A percentile compares a stretch with the other conserved stretches of the same genome.
phyloP scores from a whole-genome alignment of 2,797 vertebrate species.

The Nasua narica region DNA sequence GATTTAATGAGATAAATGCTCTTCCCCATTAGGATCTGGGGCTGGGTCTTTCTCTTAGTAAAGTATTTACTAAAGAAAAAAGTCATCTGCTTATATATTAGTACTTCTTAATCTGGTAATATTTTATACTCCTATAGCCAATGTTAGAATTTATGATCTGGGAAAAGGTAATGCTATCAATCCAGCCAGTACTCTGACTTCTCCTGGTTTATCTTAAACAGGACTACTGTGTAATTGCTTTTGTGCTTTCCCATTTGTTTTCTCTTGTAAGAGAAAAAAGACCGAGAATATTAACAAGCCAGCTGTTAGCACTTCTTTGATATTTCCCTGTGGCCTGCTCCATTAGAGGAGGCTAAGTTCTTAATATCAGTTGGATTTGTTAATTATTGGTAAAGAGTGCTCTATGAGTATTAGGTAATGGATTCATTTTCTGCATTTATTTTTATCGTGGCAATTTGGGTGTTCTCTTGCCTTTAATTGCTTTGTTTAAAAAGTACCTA shows the following conservation, averaged over 20 bases:
- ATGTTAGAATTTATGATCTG: conserved; percentile 16
- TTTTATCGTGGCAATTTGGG: conserved; percentile 41
- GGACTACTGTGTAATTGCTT: not conserved
- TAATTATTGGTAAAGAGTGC: conserved; percentile 72
- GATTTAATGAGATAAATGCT: conserved; percentile 42
- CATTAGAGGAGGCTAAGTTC: conserved; percentile 56
- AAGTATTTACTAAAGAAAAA: conserved; percentile 42
- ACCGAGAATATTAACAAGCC: conserved; percentile 71
- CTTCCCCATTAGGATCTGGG: conserved; percentile 1
- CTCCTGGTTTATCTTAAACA: not conserved
- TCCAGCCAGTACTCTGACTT: not conserved
- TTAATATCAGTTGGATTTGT: conserved; percentile 68
- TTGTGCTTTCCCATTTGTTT: conserved; percentile 66
- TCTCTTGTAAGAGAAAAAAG: conserved; percentile 58
- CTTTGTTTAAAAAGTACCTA: conserved; percentile 37
- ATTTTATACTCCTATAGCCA: not conserved
- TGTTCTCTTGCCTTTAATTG: not conserved
- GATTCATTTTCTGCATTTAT: conserved; percentile 42
- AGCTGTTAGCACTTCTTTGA: conserved; percentile 75
- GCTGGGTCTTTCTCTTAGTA: not conserved
- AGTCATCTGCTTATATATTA: not conserved
- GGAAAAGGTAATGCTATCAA: not conserved
- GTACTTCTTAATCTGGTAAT: not conserved
- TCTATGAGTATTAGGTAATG: conserved; percentile 40
- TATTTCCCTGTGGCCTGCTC: conserved; percentile 73